These are phyloP conservation scores for Leptocoma aspasia DNA, from an alignment of 2,113 vertebrate species.

Conservation along the genomic window DNA sequence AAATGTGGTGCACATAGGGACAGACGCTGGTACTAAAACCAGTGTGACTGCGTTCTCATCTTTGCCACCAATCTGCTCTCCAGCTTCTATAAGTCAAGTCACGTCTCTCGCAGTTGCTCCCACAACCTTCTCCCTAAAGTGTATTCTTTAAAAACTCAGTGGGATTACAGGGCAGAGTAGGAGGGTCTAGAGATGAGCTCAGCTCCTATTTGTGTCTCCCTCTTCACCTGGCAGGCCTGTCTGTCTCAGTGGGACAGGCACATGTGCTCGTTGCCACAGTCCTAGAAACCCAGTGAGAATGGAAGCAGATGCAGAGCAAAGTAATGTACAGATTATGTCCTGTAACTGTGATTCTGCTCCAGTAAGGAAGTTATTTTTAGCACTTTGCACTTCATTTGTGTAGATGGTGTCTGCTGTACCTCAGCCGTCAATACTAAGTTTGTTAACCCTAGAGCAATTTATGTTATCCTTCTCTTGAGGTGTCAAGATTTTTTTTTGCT, in stretches of 20 bases:
- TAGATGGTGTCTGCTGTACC: background rate
- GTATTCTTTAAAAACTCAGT: background rate
- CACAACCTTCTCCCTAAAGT: background rate
- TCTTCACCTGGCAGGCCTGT: background rate
- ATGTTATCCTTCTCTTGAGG: background rate
- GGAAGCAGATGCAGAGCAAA: background rate
- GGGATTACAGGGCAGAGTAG: background rate
- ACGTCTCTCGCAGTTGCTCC: background rate
- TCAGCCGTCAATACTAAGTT: background rate
- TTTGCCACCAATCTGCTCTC: background rate
- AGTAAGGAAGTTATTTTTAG: background rate
- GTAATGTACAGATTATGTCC: background rate
- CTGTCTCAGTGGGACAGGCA: background rate
- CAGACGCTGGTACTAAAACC: background rate
- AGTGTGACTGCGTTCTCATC: background rate
- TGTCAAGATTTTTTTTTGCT: background rate
- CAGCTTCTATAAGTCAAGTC: background rate
- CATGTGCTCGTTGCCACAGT: background rate
- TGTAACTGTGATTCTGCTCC: background rate
- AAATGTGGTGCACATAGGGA: fast-evolving
- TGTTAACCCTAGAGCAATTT: background rate
- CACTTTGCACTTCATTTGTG: background rate
- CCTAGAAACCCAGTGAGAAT: background rate
- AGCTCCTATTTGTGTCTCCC: background rate
- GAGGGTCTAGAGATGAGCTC: background rate